A percentile compares a stretch with the other conserved stretches of the same genome.
phyloP scores from a whole-genome alignment of 2,888 invertebrate species.

The Atethmia centrago region DNA sequence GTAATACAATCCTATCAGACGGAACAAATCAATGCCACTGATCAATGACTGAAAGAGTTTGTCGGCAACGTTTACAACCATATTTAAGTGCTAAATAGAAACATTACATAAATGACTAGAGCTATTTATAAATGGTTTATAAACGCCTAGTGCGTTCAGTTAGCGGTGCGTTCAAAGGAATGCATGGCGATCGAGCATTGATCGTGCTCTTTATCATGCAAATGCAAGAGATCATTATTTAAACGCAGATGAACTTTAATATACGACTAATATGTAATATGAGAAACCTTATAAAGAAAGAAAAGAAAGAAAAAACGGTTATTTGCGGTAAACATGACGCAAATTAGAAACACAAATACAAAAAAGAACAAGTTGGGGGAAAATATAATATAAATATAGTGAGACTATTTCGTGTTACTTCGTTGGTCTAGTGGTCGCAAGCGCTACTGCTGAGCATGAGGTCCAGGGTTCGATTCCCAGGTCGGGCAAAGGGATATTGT shows the following conservation, averaged over 20 bases:
- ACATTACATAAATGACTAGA: constrained; percentile 50
- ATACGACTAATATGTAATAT: constrained; percentile 35
- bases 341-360: too few relatives aligned
- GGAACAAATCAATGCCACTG: constrained; percentile 30
- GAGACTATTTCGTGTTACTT: neutral
- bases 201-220: constrained; percentile 51
- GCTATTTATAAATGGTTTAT: constrained; percentile 54
- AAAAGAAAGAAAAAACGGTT: too few relatives aligned
- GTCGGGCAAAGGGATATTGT: too few relatives aligned
- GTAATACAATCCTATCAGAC: neutral
- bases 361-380: too few relatives aligned
- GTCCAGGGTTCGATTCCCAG: too few relatives aligned
- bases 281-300: constrained; percentile 18
- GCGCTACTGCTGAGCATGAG: too few relatives aligned
- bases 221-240: constrained; percentile 59
- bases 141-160: constrained; percentile 58
- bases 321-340: too few relatives aligned
- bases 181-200: constrained; percentile 44
- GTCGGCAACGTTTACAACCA: constrained; percentile 26
- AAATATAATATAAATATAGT: too few relatives aligned
- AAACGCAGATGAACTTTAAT: constrained; percentile 54
- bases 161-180: constrained; percentile 72
- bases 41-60: constrained; percentile 16
- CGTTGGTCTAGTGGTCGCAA: neutral
- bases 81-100: constrained; percentile 43